Conservation (phyloP, 2,797 vertebrate species). For the Pangasius larnaudii region DNA sequence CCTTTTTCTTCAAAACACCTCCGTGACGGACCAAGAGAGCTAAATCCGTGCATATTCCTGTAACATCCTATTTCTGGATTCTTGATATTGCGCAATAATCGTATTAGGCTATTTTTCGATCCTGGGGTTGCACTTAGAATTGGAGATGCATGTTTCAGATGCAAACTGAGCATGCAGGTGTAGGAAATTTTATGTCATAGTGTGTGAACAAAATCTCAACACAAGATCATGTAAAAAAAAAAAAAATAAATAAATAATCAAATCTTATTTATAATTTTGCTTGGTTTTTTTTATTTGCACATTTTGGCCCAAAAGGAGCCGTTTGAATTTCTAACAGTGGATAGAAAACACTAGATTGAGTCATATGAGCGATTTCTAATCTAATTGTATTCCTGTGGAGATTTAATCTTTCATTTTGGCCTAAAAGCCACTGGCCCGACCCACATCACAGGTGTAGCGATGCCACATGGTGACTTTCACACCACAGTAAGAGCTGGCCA, state of each 20-base stretch:
- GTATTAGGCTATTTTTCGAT: not conserved
- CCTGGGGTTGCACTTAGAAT: not conserved
- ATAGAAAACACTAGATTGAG: not conserved
- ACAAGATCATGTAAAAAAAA: not conserved
- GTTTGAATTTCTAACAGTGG: not conserved
- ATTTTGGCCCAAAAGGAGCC: not conserved
- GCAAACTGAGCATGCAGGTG: not conserved
- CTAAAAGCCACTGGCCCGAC: not conserved
- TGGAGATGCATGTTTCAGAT: not conserved
- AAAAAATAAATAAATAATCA: not conserved
- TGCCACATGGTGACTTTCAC: not conserved
- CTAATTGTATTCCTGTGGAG: not conserved
- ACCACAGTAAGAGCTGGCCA: not conserved
- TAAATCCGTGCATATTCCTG: not conserved
- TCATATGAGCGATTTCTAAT: not conserved
- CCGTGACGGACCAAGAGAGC: not conserved
- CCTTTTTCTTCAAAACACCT: not conserved
- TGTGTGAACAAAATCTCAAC: not conserved
- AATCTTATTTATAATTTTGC: not conserved
- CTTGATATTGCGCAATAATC: conserved; percentile 17
- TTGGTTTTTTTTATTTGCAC: not conserved
- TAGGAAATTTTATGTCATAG: not conserved
- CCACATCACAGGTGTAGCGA: not conserved
- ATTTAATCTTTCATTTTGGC: not conserved
- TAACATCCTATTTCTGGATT: conserved; percentile 18